Conservation (phyloP, 1,140 invertebrate species). For the Drosophila sturtevanti region DNA sequence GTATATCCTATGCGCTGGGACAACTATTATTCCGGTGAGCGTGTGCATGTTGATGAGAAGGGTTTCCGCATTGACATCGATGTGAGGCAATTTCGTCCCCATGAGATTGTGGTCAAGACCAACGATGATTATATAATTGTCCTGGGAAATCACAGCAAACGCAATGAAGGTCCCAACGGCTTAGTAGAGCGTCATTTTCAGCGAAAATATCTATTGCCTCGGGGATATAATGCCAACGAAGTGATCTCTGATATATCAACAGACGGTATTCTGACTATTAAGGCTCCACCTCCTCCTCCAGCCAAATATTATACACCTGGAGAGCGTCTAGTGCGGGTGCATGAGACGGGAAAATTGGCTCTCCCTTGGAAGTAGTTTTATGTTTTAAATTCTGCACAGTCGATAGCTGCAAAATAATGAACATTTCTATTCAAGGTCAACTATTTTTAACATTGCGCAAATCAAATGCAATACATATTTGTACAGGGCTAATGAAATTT, state of each 20-base stretch:
- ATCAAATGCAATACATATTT: conserved; percentile 33
- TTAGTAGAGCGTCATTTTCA: conserved; percentile 90
- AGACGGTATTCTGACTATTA: conserved; percentile 90
- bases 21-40: conserved; percentile 84
- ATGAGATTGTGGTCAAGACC: conserved; percentile 94
- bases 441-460: conserved; percentile 56
- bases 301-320: conserved; percentile 67
- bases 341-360: conserved; percentile 74
- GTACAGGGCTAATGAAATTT: conserved; percentile 39
- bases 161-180: conserved; percentile 89
- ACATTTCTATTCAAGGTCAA: conserved; percentile 61
- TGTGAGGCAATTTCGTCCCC: conserved; percentile 92
- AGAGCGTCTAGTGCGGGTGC: conserved; percentile 64
- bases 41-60: conserved; percentile 86
- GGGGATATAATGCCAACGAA: conserved; percentile 85
- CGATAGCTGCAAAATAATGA: neutral
- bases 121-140: conserved; percentile 90
- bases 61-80: conserved; percentile 92
- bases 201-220: conserved; percentile 86
- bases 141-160: conserved; percentile 92
- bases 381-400: neutral
- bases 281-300: conserved; percentile 85
- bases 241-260: conserved; percentile 89
- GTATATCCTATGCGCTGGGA: conserved; percentile 74
- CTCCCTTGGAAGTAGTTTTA: conserved; percentile 71